Conservation (phyloP, 2,888 invertebrate species). For the Spatulosminthurus flaviceps region DNA sequence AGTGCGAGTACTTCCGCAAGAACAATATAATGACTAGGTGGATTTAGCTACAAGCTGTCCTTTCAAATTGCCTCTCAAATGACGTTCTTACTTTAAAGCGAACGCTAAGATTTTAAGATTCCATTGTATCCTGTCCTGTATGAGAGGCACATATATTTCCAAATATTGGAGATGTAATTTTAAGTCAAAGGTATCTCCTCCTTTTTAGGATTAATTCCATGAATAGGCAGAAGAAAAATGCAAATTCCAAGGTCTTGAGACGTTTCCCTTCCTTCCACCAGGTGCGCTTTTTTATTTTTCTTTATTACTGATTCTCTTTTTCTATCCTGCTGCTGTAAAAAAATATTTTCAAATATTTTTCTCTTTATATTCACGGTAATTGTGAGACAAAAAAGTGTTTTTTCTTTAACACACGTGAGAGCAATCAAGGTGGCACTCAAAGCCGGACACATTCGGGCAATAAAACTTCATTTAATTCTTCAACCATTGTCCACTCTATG, state of each 20-base stretch:
- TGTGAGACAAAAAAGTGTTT: no score
- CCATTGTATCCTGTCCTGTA: not conserved
- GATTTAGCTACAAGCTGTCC: slow-evolving; percentile 33
- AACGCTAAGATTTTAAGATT: slow-evolving; percentile 1
- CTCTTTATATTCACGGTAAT: no score
- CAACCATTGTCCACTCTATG: no score
- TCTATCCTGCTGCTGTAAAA: no score
- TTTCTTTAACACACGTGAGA: no score
- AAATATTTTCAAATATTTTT: no score
- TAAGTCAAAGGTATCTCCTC: not conserved
- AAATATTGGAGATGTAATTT: not conserved
- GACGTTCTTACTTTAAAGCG: slow-evolving; percentile 12
- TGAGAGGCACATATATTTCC: not conserved
- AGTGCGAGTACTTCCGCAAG: slow-evolving; percentile 9
- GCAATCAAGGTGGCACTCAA: no score
- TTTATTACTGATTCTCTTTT: no score
- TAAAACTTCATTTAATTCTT: no score
- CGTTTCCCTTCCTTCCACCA: not conserved
- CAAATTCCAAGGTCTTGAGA: slow-evolving; percentile 9
- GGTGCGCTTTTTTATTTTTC: not conserved
- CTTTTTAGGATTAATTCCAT: slow-evolving; percentile 28
- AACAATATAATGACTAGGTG: slow-evolving; percentile 21
- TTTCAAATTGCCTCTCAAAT: slow-evolving; percentile 37
- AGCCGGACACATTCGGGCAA: no score
- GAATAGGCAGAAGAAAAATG: slow-evolving; percentile 24